Evolutionary conservation across 2,888 invertebrate species (phyloP), one percentile per base, ranked within the genome.

Genomic region (Podotricha telesiphe): DNA sequence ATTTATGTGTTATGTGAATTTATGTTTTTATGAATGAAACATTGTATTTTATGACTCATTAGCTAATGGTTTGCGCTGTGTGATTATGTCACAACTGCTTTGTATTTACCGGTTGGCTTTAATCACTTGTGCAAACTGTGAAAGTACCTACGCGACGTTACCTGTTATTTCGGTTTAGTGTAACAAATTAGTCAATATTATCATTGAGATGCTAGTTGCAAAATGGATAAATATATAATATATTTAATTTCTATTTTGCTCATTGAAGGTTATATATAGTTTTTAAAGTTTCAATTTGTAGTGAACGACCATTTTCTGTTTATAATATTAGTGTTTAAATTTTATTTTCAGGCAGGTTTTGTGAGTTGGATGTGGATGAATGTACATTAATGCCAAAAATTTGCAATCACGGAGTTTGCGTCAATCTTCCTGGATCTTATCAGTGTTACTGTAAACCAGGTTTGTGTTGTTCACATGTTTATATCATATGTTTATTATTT

Each of bases 371-470:
- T 81, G 93, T 97, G 17, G 95, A 98, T 81, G 98, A 98, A 84
- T 97, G 97, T 83, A 75, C 79, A 58, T 92, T 93, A 56, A 89
- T 89, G 53, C 93, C 90, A 55, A 93, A 94, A 67, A 94, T 96
- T 72, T 98, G 98, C 84, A 96, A 96, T 77, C 93, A 96, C 79
- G 98, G 98, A 28, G 96, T 97, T 70, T 98, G 98, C 84, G 91
- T 96, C 40, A 98, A 98, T 83, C 77, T 85, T 22, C 89, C 94
- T 19, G 97, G 97, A 56, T 95, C 95, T 70, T 98, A 95, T 87
- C 95, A 96, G 79, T 98, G 98, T 85, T 96, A 96, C 80, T 98
- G 98, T 85, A 94, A 94, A 63, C 97, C 97, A n/a, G 98, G 93
- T 93, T 77, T 53, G 69, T 22, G 56, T 22, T 20, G 56, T 67